These are phyloP conservation scores for Brevipalpus yothersi DNA, from an alignment of 1,140 invertebrate species.

Conservation along the genomic window DNA sequence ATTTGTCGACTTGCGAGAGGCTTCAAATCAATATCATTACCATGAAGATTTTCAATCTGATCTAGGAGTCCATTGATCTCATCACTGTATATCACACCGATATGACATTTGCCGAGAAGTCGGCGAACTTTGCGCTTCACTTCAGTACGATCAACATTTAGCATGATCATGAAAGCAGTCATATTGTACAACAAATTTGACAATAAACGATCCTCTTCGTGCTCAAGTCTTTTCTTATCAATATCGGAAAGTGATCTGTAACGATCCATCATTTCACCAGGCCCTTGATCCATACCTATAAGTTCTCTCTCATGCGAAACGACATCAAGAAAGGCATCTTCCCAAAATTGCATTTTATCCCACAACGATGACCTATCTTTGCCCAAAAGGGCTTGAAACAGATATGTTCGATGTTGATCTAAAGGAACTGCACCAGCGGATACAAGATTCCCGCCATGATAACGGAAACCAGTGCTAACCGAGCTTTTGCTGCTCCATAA, in stretches of 20 bases:
- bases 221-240: conserved; percentile 81
- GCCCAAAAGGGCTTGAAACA: conserved; percentile 52
- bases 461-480: conserved; percentile 57
- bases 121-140: conserved; percentile 65
- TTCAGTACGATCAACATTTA: conserved; percentile 60
- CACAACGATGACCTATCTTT: conserved; percentile 66
- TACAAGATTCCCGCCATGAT: conserved; percentile 62
- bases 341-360: conserved; percentile 99
- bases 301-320: conserved; percentile 96
- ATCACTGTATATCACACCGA: conserved; percentile 86
- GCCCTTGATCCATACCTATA: conserved; percentile 98
- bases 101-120: conserved; percentile 88
- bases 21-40: conserved; percentile 88
- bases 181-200: conserved; percentile 90
- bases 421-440: conserved; percentile 49
- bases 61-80: conserved; percentile 90
- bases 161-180: conserved; percentile 84
- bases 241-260: conserved; percentile 14
- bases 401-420: conserved; percentile 58
- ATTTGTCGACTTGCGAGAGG: conserved; percentile 57
- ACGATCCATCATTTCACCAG: conserved; percentile 90
- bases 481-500: conserved; percentile 81
- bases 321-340: conserved; percentile 92
- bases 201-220: conserved; percentile 88
- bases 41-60: conserved; percentile 67